phyloP scores from a whole-genome alignment of 2,888 invertebrate genomes.

The Parnassius glacialis region DNA sequence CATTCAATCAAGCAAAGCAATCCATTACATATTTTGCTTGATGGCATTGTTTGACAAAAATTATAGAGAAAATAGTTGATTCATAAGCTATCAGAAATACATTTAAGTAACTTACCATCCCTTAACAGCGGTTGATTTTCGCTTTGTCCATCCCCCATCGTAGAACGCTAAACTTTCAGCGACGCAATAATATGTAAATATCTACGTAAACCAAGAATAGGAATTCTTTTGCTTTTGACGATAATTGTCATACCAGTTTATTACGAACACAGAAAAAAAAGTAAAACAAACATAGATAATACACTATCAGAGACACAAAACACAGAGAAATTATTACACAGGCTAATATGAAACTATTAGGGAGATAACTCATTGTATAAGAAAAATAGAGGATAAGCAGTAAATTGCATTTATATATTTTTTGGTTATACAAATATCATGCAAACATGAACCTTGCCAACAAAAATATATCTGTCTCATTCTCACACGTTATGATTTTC shows the following conservation, averaged over 20 bases:
- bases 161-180: slow-evolving; percentile 36
- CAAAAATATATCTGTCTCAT: too few relatives aligned
- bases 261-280: slow-evolving; percentile 15
- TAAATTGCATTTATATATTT: too few relatives aligned
- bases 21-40: slow-evolving; percentile 22
- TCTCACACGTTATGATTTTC: too few relatives aligned
- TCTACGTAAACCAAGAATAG: slow-evolving; percentile 33
- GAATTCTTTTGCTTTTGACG: slow-evolving; percentile 19
- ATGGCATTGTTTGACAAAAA: slow-evolving; percentile 66
- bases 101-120: slow-evolving; percentile 57
- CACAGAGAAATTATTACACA: too few relatives aligned
- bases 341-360: too few relatives aligned
- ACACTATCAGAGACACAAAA: too few relatives aligned
- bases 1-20: slow-evolving; percentile 26
- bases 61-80: slow-evolving; percentile 60
- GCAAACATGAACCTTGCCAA: too few relatives aligned
- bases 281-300: too few relatives aligned
- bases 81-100: slow-evolving; percentile 71
- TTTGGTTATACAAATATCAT: too few relatives aligned
- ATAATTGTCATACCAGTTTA: slow-evolving; percentile 34
- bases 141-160: slow-evolving; percentile 84
- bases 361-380: too few relatives aligned
- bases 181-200: slow-evolving; percentile 43
- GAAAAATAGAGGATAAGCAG: too few relatives aligned
- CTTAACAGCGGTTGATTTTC: slow-evolving; percentile 83